phyloP scores from a whole-genome alignment of 2,797 vertebrate genomes.

The Pangasius krempfi region DNA sequence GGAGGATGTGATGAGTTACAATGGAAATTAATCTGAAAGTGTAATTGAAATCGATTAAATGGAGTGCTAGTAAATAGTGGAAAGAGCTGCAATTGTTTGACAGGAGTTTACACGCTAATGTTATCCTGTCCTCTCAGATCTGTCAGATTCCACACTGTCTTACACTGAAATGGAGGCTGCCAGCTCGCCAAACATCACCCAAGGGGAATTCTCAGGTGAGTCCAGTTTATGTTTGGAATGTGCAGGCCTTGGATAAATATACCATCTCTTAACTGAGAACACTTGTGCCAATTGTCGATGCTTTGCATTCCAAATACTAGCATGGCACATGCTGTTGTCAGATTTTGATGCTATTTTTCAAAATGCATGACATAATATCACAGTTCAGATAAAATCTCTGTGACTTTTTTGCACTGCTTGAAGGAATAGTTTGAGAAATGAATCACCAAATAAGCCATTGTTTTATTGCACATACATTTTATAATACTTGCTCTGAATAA shows the following conservation, averaged over 20 bases:
- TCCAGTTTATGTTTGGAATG: slow-evolving; percentile 33
- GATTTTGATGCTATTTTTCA: slow-evolving; percentile 37
- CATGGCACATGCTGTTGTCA: slow-evolving; percentile 26
- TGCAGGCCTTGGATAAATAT: not conserved
- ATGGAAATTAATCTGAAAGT: not conserved
- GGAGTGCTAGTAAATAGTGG: not conserved
- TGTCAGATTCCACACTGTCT: slow-evolving; percentile 98
- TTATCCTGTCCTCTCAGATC: slow-evolving; percentile 76
- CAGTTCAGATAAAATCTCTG: slow-evolving; percentile 50
- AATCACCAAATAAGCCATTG: slow-evolving; percentile 27
- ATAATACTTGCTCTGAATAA: not conserved
- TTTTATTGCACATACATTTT: slow-evolving; percentile 16
- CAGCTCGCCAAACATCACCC: slow-evolving; percentile 87
- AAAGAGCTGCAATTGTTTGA: slow-evolving; percentile 31
- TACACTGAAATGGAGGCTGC: slow-evolving; percentile 99
- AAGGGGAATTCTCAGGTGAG: slow-evolving; percentile 95
- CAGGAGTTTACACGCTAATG: slow-evolving; percentile 37
- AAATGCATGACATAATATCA: slow-evolving; percentile 38
- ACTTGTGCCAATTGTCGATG: slow-evolving; percentile 6
- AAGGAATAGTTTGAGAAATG: slow-evolving; percentile 15
- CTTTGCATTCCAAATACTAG: slow-evolving; percentile 15
- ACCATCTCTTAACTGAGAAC: not conserved
- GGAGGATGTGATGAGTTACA: not conserved
- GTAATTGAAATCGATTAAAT: not conserved
- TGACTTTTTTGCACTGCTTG: slow-evolving; percentile 29